These are phyloP conservation scores for Campylomormyrus tamandua DNA, from an alignment of 2,113 vertebrate species.

Conservation along the genomic window DNA sequence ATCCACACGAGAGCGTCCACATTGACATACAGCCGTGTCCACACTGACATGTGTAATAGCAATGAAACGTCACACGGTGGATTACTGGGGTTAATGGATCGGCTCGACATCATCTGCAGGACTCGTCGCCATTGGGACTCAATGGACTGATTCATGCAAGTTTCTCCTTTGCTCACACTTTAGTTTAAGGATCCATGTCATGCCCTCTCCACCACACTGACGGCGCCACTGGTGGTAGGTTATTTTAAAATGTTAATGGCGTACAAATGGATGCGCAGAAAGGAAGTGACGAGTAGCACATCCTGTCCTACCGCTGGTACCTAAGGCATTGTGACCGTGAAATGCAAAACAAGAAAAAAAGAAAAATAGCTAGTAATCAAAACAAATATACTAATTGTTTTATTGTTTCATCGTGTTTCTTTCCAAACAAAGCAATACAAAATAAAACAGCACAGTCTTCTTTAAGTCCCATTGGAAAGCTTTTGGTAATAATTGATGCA, in stretches of 20 bases:
- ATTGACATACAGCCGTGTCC: constrained; percentile 47
- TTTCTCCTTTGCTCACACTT: constrained; percentile 52
- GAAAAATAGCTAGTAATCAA: not conserved
- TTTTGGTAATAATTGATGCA: not conserved
- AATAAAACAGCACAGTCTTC: not conserved
- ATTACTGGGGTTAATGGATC: constrained; percentile 41
- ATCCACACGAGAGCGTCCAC: constrained; percentile 50
- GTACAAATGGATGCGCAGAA: not conserved
- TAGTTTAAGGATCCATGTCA: constrained; percentile 63
- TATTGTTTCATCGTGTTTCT: not conserved
- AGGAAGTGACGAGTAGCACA: not conserved
- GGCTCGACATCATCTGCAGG: constrained; percentile 16
- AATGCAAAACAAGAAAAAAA: not conserved
- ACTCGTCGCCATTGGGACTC: constrained; percentile 34
- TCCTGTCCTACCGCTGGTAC: not conserved
- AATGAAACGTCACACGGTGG: constrained; percentile 50
- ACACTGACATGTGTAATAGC: constrained; percentile 41
- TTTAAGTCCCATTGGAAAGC: not conserved
- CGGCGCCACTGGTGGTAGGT: not conserved
- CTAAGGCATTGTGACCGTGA: not conserved
- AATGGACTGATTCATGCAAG: constrained; percentile 33
- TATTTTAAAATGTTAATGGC: not conserved
- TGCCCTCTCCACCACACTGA: constrained; percentile 12
- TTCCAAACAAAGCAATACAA: not conserved
- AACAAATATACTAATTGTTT: not conserved